These are phyloP conservation scores for Scylla paramamosain DNA, from an alignment of 1,140 invertebrate genomes.

Conservation along the genomic window DNA sequence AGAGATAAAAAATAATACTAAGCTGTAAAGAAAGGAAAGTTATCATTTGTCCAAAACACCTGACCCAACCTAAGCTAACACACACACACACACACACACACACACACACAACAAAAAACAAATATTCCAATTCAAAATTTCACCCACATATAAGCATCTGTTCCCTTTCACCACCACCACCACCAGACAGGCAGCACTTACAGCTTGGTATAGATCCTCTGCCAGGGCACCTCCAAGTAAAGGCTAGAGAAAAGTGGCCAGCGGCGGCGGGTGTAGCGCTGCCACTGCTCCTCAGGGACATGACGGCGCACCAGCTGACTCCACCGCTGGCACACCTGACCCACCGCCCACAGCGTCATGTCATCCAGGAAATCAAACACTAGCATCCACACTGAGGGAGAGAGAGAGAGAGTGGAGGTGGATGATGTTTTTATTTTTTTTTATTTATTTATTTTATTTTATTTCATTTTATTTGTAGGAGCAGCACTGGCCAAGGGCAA, in stretches of 20 bases:
- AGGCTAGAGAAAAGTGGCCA: conserved; percentile 93
- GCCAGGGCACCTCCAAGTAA: conserved; percentile 87
- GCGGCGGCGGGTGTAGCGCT: conserved; percentile 86
- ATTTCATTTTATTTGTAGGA: neutral
- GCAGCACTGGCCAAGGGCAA: neutral
- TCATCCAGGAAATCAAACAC: conserved; percentile 95
- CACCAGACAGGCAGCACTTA: conserved; percentile 48
- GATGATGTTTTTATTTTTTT: too few species aligned
- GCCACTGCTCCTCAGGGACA: conserved; percentile 88
- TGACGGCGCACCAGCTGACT: conserved; percentile 88
- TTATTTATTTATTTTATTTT: too few species aligned
- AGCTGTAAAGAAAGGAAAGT: too few species aligned
- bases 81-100: conserved; percentile 39
- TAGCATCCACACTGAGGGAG: conserved; percentile 87
- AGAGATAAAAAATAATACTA: too few species aligned
- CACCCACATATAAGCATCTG: too few species aligned
- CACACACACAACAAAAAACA: conserved; percentile 36
- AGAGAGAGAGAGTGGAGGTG: conserved; percentile 46
- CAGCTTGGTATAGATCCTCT: conserved; percentile 85
- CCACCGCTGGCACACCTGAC: conserved; percentile 93
- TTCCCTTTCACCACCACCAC: conserved; percentile 11
- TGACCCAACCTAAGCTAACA: neutral
- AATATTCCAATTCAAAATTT: neutral
- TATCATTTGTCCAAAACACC: too few species aligned
- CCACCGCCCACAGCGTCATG: conserved; percentile 92